These are phyloP conservation scores for Morpho helenor DNA, from an alignment of 2,888 invertebrate species.

Conservation along the genomic window DNA sequence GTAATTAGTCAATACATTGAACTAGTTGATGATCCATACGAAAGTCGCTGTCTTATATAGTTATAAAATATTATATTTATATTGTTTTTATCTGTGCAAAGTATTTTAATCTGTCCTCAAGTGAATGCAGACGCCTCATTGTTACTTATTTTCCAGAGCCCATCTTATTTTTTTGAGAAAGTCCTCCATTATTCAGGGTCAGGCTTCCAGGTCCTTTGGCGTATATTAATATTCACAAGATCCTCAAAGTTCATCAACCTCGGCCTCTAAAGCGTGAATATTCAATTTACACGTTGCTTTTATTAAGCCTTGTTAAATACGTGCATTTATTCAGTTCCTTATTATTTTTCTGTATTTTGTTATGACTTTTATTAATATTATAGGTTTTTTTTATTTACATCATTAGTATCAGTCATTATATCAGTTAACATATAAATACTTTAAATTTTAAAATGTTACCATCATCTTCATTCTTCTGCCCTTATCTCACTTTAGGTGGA, in stretches of 20 bases:
- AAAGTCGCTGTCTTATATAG: neutral
- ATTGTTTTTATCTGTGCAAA: neutral
- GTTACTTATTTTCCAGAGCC: constrained; percentile 22
- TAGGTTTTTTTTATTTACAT: neutral
- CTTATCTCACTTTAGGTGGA: too few relatives aligned
- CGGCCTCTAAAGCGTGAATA: constrained; percentile 22
- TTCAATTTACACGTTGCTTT: constrained; percentile 20
- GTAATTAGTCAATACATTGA: too few relatives aligned
- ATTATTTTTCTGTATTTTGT: constrained; percentile 8
- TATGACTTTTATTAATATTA: constrained; percentile 13
- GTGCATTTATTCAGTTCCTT: constrained; percentile 12
- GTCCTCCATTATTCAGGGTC: constrained; percentile 29
- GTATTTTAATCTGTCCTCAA: neutral
- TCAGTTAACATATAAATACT: too few relatives aligned
- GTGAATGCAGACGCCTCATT: constrained; percentile 14
- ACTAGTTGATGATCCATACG: too few relatives aligned
- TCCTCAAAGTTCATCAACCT: constrained; percentile 26
- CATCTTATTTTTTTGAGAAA: constrained; percentile 24
- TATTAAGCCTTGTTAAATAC: constrained; percentile 22
- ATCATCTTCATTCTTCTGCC: too few relatives aligned
- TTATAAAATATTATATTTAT: too few relatives aligned
- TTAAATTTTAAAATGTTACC: too few relatives aligned
- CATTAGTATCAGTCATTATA: too few relatives aligned
- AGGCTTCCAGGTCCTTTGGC: constrained; percentile 24
- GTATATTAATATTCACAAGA: constrained; percentile 28